Conservation (phyloP, 2,888 invertebrate genomes). For the Crepidodera aurea region DNA sequence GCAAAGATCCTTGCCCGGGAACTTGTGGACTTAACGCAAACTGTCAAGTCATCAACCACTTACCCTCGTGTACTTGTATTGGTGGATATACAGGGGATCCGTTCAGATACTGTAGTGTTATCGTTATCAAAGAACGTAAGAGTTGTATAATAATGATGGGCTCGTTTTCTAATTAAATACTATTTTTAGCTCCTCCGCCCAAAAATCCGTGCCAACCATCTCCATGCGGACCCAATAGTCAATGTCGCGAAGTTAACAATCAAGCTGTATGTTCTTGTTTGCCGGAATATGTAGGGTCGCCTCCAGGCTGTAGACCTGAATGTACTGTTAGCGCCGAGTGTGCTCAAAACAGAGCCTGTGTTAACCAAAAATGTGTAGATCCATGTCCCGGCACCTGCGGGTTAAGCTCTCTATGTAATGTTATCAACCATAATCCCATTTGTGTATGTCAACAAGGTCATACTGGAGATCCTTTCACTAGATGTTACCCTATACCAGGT, state of each 20-base stretch:
- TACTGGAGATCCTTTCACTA: constrained; percentile 83
- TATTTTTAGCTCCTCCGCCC: constrained; percentile 20
- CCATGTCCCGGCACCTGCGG: constrained; percentile 86
- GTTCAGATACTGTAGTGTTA: constrained; percentile 62
- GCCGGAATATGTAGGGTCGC: constrained; percentile 75
- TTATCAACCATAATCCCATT: constrained; percentile 83
- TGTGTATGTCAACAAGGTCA: constrained; percentile 78
- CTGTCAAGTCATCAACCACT: constrained; percentile 72
- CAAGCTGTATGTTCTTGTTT: constrained; percentile 82
- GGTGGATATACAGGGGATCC: constrained; percentile 73
- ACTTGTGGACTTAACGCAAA: constrained; percentile 71
- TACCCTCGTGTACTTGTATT: constrained; percentile 70
- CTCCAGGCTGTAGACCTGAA: constrained; percentile 84
- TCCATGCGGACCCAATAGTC: constrained; percentile 84
- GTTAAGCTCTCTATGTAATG: constrained; percentile 77
- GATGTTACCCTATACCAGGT: constrained; percentile 69
- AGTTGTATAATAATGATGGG: too few relatives aligned
- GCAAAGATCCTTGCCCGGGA: constrained; percentile 70
- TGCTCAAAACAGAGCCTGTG: constrained; percentile 79
- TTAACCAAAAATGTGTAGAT: constrained; percentile 82
- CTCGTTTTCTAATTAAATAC: neutral
- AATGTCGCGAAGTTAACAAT: constrained; percentile 75
- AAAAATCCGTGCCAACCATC: constrained; percentile 76
- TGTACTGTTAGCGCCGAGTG: constrained; percentile 86
- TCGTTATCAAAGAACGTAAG: constrained; percentile 49